These are phyloP conservation scores for Fundulus diaphanus DNA, from an alignment of 2,797 vertebrate species.

Conservation along the genomic window DNA sequence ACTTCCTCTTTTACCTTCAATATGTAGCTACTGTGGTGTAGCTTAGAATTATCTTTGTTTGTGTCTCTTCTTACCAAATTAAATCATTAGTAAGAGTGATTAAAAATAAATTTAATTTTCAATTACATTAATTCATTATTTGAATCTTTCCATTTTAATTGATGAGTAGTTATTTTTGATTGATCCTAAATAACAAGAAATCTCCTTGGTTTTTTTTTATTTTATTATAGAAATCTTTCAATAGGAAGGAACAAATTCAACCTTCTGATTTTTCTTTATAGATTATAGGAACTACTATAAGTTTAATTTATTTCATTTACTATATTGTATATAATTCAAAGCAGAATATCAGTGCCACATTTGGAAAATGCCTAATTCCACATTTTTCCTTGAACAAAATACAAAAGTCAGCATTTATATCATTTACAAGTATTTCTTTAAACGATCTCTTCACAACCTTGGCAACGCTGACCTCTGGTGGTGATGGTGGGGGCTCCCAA, in stretches of 20 bases:
- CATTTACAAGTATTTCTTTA: neutral
- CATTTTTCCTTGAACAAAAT: neutral
- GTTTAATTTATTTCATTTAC: neutral
- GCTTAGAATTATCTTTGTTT: neutral
- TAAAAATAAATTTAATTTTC: neutral
- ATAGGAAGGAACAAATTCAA: neutral
- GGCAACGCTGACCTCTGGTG: constrained; percentile 66
- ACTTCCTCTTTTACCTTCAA: neutral
- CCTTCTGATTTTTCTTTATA: neutral
- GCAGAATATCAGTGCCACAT: too few species aligned
- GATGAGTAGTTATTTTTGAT: neutral
- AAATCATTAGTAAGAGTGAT: neutral
- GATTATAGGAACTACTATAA: neutral
- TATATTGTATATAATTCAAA: neutral
- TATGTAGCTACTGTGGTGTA: too few species aligned
- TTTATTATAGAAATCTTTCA: neutral
- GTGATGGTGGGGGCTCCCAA: constrained; percentile 68
- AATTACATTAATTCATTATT: neutral
- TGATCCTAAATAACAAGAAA: neutral
- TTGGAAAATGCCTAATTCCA: neutral
- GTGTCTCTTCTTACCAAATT: neutral
- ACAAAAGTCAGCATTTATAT: neutral
- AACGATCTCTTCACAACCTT: neutral
- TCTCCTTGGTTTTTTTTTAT: neutral
- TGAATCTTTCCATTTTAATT: neutral